Evolutionary conservation across 1,140 invertebrate species (phyloP), one percentile per base, ranked within the genome.

Genomic region (Drosophila varians): DNA sequence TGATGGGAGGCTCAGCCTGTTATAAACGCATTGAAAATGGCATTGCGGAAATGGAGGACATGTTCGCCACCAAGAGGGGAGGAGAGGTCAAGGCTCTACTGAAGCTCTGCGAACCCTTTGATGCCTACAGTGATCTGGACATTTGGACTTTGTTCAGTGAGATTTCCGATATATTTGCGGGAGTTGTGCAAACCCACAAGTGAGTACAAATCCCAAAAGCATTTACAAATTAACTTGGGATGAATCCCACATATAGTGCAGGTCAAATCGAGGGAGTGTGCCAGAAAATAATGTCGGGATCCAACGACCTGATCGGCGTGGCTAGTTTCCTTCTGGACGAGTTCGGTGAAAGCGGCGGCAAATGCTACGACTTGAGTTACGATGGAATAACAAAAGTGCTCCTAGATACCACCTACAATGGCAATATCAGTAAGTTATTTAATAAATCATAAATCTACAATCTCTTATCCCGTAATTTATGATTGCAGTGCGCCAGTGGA

Each of bases 401-500:
- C 0, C 42, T 71, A 8, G 74, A 90, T n/a, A 74, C 89, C 11
- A 64, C 28, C 1, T 90, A 77, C 45, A 77, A 46, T 2, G 58
- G 55, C 25, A 70, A 66, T n/a, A 90, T 76, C 0, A 90, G 89
- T 90, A 52, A 87, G 74, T 75, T 1, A 5, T 0, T 18, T 26
- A 31, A 0, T 0, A 11, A 25, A 12, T 2, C 19, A 61, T 14
- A 5, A 18, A 40, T 40, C n/a, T 8, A 36, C 11, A 23, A 25
- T 7, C 18, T 34, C 3, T 28, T 4, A 40, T 25, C 34, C 1
- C 11, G 2, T 38, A 7, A 7, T 14, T 12, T 38, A 5, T 12
- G 12, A 19, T 12, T 48, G 1, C 56, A 91, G 90, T 90, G 79
- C 92, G 94, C 16, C 93, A 93, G 75, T 96, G 95, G 95, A 92